Evolutionary conservation across 2,797 vertebrate genomes (phyloP), one percentile per base, ranked within the genome.

Genomic region (Sphenodon punctatus): DNA sequence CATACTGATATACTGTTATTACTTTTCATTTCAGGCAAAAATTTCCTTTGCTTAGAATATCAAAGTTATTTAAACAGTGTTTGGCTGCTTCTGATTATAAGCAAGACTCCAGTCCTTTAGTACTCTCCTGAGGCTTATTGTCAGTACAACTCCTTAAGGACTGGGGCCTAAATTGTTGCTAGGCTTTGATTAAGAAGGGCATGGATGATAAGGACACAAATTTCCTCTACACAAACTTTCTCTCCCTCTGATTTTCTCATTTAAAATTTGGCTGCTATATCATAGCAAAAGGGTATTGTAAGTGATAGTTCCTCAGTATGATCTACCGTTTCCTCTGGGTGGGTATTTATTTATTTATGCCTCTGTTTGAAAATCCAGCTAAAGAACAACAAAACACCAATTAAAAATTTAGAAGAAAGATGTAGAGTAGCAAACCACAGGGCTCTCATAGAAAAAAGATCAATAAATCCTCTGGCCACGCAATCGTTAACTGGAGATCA

Each of bases 171-270:
- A n/a, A n/a, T n/a, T n/a, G n/a, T 68, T n/a, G 8, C 13, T 8
- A 79, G 80, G 53, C 63, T 89, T 82, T 85, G 67, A 78, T 36
- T 68, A 74, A 78, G 65, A 84, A 55, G 70, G 75, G 49, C 36
- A 70, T 68, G 63, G 79, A 86, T 72, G 91, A 84, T 63, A 75
- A 87, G 82, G 89, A 92, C 80, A 88, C 63, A 78, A 89, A 81
- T 45, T 77, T 27, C 87, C 87, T 79, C 23, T 60, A 71, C 86
- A 80, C 27, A 77, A 36, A 72, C 79, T 25, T 73, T 38, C 68
- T 81, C 88, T 78, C 4, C 79, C 39, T 12, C 66, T 46, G n/a
- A 65, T 4, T 87, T 77, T 10, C 4, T 61, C 63, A 81, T 77
- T 63, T 79, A 58, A 6, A 65, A 59, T 70, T 38, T 88, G 80